These are phyloP conservation scores for Cetonia aurata DNA, from an alignment of 2,888 invertebrate genomes.

Conservation along the genomic window DNA sequence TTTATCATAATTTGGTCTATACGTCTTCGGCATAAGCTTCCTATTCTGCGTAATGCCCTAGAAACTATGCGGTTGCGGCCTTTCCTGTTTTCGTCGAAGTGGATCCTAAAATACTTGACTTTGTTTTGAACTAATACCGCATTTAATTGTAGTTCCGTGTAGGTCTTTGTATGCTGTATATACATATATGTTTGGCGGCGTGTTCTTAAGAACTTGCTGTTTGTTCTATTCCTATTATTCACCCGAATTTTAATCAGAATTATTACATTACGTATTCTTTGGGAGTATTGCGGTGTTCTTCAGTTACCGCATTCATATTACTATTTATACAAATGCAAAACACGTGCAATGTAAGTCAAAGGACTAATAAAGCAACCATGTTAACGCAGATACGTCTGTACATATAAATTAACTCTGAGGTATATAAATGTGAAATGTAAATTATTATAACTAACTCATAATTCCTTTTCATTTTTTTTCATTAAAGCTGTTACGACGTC, in stretches of 20 bases:
- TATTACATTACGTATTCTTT: constrained; percentile 34
- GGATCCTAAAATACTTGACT: too few relatives aligned
- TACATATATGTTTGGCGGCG: background rate
- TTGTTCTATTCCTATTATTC: background rate
- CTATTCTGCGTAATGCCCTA: too few relatives aligned
- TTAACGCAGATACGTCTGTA: constrained; percentile 15
- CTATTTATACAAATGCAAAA: constrained; percentile 29
- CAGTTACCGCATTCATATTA: constrained; percentile 25
- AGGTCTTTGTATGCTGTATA: too few relatives aligned
- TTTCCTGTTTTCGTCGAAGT: too few relatives aligned
- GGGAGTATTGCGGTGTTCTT: constrained; percentile 29
- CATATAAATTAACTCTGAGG: constrained; percentile 17
- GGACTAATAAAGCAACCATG: constrained; percentile 36
- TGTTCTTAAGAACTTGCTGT: constrained; percentile 7
- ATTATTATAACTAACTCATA: background rate
- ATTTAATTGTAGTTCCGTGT: too few relatives aligned
- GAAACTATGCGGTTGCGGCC: too few relatives aligned
- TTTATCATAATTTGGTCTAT: too few relatives aligned
- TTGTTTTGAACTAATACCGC: too few relatives aligned
- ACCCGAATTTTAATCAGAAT: constrained; percentile 25
- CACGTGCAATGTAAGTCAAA: constrained; percentile 40
- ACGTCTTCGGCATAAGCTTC: too few relatives aligned
- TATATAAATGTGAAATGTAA: background rate
- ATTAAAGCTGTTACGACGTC: too few relatives aligned
- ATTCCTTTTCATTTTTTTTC: too few relatives aligned